Conservation (phyloP, 1,140 invertebrate genomes). For the Potamilus streckersoni region DNA sequence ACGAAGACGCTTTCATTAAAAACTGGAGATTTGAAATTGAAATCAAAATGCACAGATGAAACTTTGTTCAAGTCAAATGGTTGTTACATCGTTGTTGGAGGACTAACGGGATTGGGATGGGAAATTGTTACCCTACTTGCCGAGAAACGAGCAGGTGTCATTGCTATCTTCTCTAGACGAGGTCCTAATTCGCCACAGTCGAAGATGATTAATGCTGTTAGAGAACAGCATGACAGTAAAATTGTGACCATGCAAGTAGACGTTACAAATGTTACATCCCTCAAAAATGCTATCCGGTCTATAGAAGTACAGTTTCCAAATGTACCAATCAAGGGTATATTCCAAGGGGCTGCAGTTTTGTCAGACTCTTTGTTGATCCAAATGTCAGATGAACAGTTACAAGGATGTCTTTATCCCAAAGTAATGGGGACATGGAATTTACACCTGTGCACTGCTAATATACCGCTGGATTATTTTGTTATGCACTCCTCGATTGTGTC, state of each 20-base stretch:
- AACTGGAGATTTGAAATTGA: too few species aligned
- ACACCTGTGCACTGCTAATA: conserved; percentile 37
- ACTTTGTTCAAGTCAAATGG: conserved; percentile 25
- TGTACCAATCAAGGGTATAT: conserved; percentile 42
- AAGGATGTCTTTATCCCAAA: conserved; percentile 41
- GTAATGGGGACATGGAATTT: conserved; percentile 56
- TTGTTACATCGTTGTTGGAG: conserved; percentile 51
- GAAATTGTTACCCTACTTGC: conserved; percentile 42
- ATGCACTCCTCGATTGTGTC: conserved; percentile 48
- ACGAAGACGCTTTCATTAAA: too few species aligned
- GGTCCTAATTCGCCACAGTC: conserved; percentile 20
- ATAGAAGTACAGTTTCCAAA: neutral
- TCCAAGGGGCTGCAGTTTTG: conserved; percentile 50
- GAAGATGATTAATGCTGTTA: conserved; percentile 30
- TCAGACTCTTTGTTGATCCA: conserved; percentile 35
- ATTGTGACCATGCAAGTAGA: conserved; percentile 38
- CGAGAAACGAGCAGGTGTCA: conserved; percentile 39
- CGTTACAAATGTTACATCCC: conserved; percentile 13
- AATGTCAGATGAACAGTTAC: conserved; percentile 38
- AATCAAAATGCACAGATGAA: too few species aligned
- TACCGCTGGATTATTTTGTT: conserved; percentile 47
- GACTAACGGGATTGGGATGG: conserved; percentile 55
- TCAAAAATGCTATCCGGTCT: neutral
- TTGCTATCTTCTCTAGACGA: conserved; percentile 42
- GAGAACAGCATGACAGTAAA: conserved; percentile 16